Evolutionary conservation across 2,113 vertebrate genomes (phyloP).

Genomic region (Chaetorhynchus papuensis): DNA sequence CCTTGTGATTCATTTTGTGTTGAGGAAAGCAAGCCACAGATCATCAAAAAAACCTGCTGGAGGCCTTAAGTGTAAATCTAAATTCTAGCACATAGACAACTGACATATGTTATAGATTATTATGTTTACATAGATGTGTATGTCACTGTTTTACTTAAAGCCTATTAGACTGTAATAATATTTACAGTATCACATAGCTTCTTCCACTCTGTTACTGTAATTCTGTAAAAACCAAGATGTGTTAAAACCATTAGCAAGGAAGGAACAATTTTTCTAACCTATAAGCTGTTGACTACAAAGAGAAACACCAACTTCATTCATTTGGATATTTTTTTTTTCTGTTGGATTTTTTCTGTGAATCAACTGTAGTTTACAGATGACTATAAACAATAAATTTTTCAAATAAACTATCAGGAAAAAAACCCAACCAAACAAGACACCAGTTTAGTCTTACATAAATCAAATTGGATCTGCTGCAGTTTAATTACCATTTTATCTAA

Average conservation of each 20-base stretch:
- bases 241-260: neutral
- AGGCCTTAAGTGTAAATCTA: slow-evolving; percentile 17
- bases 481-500: slow-evolving; percentile 2
- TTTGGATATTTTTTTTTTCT: neutral
- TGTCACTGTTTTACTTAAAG: slow-evolving; percentile 33
- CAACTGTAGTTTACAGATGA: neutral
- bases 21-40: neutral
- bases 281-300: neutral
- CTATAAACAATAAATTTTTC: neutral
- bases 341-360: neutral
- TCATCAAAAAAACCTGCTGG: neutral
- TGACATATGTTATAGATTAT: slow-evolving; percentile 19
- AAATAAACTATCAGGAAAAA: neutral
- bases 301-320: neutral
- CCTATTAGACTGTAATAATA: slow-evolving; percentile 24
- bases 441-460: neutral
- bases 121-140: slow-evolving; percentile 19
- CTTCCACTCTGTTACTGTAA: neutral
- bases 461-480: neutral
- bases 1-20: slow-evolving; percentile 37
- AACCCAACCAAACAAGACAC: neutral
- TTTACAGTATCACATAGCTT: neutral
- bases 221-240: neutral
- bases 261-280: neutral
- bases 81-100: slow-evolving; percentile 31